Evolutionary conservation across 1,140 invertebrate genomes (phyloP).

Genomic region (Hypothenemus hampei): DNA sequence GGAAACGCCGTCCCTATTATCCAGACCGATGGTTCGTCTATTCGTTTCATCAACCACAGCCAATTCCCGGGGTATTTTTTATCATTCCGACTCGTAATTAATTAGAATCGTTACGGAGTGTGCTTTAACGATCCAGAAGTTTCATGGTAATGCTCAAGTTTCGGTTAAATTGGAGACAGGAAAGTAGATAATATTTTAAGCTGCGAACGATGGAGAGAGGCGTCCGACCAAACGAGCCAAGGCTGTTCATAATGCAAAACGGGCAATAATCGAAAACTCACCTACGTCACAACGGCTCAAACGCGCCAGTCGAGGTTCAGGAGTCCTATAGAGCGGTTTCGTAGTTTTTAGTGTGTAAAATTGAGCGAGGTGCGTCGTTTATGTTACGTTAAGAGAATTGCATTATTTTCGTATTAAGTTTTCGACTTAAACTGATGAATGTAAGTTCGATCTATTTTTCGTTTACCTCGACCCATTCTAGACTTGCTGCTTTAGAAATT

Average conservation of each 20-base stretch:
- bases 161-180: too few relatives aligned
- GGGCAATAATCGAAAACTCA: conserved; percentile 14
- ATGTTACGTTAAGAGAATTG: conserved; percentile 5
- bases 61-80: too few relatives aligned
- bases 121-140: too few relatives aligned
- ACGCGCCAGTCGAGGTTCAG: conserved; percentile 5
- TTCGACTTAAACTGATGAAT: conserved; percentile 20
- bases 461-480: neutral
- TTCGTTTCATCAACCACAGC: too few relatives aligned
- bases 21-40: too few relatives aligned
- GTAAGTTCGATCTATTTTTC: conserved; percentile 4
- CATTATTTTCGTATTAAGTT: conserved; percentile 14
- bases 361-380: conserved; percentile 16
- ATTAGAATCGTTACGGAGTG: too few relatives aligned
- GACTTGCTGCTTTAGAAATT: neutral
- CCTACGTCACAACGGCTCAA: conserved; percentile 10
- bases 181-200: too few relatives aligned
- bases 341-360: conserved; percentile 13
- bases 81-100: too few relatives aligned
- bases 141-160: too few relatives aligned
- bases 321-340: conserved; percentile 5
- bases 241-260: conserved; percentile 11
- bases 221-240: too few relatives aligned
- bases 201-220: too few relatives aligned
- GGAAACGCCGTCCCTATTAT: conserved; percentile 5